These are phyloP conservation scores for Nothoprocta pentlandii DNA, from an alignment of 2,113 vertebrate species.

Conservation along the genomic window DNA sequence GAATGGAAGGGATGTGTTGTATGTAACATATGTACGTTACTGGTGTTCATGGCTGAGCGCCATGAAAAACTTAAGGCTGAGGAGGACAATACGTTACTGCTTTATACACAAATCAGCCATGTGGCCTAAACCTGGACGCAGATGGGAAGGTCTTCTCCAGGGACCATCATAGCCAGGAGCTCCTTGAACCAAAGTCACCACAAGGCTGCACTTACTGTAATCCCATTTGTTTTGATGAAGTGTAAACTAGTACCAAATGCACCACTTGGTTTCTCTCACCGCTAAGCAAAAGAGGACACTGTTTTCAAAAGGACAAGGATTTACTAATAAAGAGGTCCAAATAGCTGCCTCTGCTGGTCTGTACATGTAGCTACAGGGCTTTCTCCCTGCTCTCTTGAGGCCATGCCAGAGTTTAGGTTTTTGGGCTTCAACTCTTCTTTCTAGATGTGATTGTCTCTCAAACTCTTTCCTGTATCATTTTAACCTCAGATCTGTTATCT, in stretches of 20 bases:
- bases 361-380: neutral
- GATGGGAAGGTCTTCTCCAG: neutral
- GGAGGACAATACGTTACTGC: neutral
- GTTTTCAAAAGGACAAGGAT: constrained; percentile 4
- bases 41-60: neutral
- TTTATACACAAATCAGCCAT: neutral
- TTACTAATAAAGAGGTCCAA: neutral
- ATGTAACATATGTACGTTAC: neutral
- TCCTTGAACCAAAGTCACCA: neutral
- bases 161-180: neutral
- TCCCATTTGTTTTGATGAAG: neutral
- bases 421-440: neutral
- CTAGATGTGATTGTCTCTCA: neutral
- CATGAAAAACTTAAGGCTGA: neutral
- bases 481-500: neutral
- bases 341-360: neutral
- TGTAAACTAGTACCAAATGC: neutral
- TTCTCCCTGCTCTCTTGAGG: neutral
- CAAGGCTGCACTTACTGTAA: no score
- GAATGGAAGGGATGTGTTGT: neutral
- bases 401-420: neutral
- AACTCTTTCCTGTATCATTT: neutral
- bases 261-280: neutral
- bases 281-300: constrained; percentile 16
- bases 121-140: constrained; percentile 17